These are phyloP conservation scores for Nettapus auritus DNA, from an alignment of 2,113 vertebrate genomes.

Conservation along the genomic window DNA sequence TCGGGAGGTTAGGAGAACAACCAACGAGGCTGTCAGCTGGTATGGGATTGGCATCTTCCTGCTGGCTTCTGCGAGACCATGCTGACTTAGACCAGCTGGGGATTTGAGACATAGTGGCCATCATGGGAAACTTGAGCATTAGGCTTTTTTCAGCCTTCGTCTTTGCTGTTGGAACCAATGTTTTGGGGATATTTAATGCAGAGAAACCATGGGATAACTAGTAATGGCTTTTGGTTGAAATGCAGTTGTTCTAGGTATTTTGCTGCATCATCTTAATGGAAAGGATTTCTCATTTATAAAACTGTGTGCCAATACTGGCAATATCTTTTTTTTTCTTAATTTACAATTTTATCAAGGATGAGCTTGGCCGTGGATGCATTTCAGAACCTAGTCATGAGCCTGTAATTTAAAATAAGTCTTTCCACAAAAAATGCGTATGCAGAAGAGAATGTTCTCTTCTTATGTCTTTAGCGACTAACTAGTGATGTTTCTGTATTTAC, in stretches of 20 bases:
- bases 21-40: neutral
- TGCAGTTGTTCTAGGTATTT: neutral
- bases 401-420: neutral
- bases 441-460: slow-evolving; percentile 17
- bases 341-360: neutral
- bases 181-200: neutral
- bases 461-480: neutral
- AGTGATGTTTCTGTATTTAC: slow-evolving; percentile 1
- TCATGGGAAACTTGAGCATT: neutral
- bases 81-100: neutral
- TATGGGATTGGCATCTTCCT: neutral
- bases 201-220: neutral
- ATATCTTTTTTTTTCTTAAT: neutral
- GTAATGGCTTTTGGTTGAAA: neutral
- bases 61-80: neutral
- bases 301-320: neutral
- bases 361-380: neutral
- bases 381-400: neutral
- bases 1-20: neutral
- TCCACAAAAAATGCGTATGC: neutral
- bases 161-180: neutral
- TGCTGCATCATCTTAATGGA: neutral
- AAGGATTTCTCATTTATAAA: neutral
- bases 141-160: neutral
- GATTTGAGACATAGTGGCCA: neutral